Conservation (phyloP, 2,113 vertebrate genomes). For the Mus spicilegus region DNA sequence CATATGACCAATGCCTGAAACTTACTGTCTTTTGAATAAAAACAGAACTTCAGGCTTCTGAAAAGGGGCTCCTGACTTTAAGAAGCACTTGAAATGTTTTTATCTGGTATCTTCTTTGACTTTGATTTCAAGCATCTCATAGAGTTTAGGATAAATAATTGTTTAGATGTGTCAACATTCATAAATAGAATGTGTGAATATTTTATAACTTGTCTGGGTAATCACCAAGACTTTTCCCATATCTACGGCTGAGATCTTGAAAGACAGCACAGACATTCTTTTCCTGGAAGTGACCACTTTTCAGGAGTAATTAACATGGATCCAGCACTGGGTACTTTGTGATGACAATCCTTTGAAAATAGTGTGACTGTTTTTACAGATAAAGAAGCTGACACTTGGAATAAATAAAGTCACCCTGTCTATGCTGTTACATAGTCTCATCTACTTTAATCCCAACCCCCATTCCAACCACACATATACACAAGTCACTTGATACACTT, state of each 20-base stretch:
- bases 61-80: background rate
- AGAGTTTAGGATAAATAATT: slow-evolving; percentile 46
- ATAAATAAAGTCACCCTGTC: slow-evolving; percentile 4
- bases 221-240: slow-evolving; percentile 2
- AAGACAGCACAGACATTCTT: background rate
- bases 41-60: background rate
- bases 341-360: slow-evolving; percentile 33
- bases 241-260: background rate
- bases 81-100: background rate
- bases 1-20: background rate
- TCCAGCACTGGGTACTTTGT: background rate
- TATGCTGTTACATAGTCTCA: background rate
- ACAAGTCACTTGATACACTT: background rate
- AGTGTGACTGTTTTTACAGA: slow-evolving; percentile 6
- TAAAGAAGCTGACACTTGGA: background rate
- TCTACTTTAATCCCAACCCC: background rate
- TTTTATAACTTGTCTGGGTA: slow-evolving; percentile 21
- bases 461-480: background rate
- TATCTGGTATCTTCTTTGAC: slow-evolving; percentile 18
- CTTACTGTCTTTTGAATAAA: background rate
- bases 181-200: slow-evolving; percentile 25
- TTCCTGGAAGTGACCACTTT: background rate
- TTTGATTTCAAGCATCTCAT: slow-evolving; percentile 21
- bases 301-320: background rate
- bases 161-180: slow-evolving; percentile 33